A percentile compares a stretch with the other conserved stretches of the same genome.
Evolutionary conservation across 2,113 vertebrate genomes (phyloP).

Genomic region (Leucoraja erinaceus): DNA sequence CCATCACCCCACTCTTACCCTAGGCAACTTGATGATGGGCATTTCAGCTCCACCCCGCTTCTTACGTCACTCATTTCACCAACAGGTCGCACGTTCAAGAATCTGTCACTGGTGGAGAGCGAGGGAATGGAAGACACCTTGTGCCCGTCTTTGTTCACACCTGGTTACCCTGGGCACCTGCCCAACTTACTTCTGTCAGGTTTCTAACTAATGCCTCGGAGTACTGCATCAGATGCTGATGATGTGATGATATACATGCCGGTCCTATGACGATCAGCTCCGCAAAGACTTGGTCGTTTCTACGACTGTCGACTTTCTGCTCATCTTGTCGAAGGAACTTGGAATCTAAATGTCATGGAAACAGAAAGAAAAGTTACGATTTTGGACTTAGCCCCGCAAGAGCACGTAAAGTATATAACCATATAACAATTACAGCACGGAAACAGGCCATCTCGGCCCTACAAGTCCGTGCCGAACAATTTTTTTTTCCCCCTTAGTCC

Average conservation of each 20-base stretch:
- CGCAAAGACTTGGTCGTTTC: conserved; percentile 68
- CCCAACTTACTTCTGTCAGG: background rate
- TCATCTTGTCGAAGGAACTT: conserved; percentile 84
- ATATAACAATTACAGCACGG: no score
- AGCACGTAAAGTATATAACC: background rate
- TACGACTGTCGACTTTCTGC: conserved; percentile 73
- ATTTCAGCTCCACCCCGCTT: background rate
- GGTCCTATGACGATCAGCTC: conserved; percentile 89
- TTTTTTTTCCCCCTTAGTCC: no score
- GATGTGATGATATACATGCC: conserved; percentile 75
- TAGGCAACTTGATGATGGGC: background rate
- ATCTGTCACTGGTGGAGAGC: background rate
- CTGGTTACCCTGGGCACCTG: background rate
- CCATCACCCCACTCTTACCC: background rate
- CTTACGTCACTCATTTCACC: background rate
- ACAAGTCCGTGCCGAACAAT: no score
- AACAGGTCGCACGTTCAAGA: no score
- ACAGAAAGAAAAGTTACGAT: background rate
- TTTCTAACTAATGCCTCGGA: conserved; percentile 46
- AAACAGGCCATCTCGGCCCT: no score
- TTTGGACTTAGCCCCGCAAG: background rate
- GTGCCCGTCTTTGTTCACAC: background rate
- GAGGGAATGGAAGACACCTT: background rate
- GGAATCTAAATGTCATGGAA: conserved; percentile 68
- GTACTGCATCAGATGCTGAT: conserved; percentile 69